phyloP scores from a whole-genome alignment of 1,140 invertebrate species.

The Drosophila malerkotliana region DNA sequence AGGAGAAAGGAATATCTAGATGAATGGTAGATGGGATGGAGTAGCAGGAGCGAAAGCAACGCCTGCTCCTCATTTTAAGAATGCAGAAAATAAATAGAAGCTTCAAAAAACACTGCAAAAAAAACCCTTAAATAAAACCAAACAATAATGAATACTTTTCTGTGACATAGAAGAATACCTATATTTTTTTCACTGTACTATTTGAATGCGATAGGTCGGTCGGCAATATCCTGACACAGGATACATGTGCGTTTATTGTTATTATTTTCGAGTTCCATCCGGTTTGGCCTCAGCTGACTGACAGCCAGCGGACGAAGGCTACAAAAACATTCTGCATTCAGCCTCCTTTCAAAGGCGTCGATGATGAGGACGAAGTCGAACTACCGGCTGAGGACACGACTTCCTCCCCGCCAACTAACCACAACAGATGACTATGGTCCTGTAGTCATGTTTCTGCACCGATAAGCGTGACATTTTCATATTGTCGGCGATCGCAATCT shows the following conservation, averaged over 20 bases:
- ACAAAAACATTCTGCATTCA: slow-evolving; percentile 54
- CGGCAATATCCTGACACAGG: slow-evolving; percentile 76
- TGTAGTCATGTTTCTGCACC: slow-evolving; percentile 24
- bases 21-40: slow-evolving; percentile 42
- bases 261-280: slow-evolving; percentile 75
- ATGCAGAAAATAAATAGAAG: slow-evolving; percentile 28
- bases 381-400: slow-evolving; percentile 47
- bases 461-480: slow-evolving; percentile 83
- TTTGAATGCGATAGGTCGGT: slow-evolving; percentile 17
- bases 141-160: not conserved
- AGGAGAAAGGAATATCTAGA: slow-evolving; percentile 7
- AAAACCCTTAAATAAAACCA: not conserved
- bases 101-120: slow-evolving; percentile 10
- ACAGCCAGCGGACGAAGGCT: slow-evolving; percentile 49
- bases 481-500: slow-evolving; percentile 66
- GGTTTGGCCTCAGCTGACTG: slow-evolving; percentile 66
- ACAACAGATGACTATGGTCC: slow-evolving; percentile 52
- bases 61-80: slow-evolving; percentile 71
- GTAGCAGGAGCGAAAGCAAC: slow-evolving; percentile 27
- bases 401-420: slow-evolving; percentile 62
- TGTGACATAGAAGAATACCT: not conserved
- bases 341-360: slow-evolving; percentile 29
- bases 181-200: slow-evolving; percentile 44
- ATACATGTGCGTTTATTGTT: slow-evolving; percentile 71
- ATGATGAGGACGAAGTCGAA: slow-evolving; percentile 45